These are phyloP conservation scores for Drosophila arizonae DNA, from an alignment of 1,140 invertebrate species.

Conservation along the genomic window DNA sequence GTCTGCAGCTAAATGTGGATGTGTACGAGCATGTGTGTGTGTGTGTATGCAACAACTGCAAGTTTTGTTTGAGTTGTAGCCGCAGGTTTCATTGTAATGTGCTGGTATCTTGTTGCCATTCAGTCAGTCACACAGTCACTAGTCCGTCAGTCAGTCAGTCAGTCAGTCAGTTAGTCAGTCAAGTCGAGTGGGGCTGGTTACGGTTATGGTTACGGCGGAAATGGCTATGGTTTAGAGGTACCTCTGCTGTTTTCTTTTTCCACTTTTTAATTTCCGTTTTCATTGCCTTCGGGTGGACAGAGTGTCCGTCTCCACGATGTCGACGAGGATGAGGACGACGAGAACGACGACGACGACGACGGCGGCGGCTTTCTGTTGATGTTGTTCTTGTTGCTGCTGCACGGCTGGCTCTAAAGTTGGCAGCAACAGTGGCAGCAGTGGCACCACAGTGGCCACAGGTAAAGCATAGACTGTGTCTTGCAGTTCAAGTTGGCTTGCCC, in stretches of 20 bases:
- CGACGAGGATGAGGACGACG: too few species aligned
- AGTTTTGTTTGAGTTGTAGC: slow-evolving; percentile 68
- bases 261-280: slow-evolving; percentile 78
- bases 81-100: slow-evolving; percentile 78
- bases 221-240: slow-evolving; percentile 67
- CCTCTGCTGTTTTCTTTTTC: slow-evolving; percentile 75
- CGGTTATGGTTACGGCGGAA: slow-evolving; percentile 42
- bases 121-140: slow-evolving; percentile 4
- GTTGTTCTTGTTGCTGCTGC: slow-evolving; percentile 44
- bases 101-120: slow-evolving; percentile 61
- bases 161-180: slow-evolving; percentile 6
- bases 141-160: slow-evolving; percentile 3
- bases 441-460: slow-evolving; percentile 33
- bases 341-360: too few species aligned
- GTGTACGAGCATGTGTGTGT: slow-evolving; percentile 19
- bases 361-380: slow-evolving; percentile 30
- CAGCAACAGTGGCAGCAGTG: slow-evolving; percentile 14
- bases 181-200: slow-evolving; percentile 25
- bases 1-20: slow-evolving; percentile 4
- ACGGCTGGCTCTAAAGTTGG: slow-evolving; percentile 49
- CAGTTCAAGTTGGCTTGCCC: slow-evolving; percentile 23
- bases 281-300: slow-evolving; percentile 51
- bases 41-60: slow-evolving; percentile 55
- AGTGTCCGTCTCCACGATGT: slow-evolving; percentile 21
- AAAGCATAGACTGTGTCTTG: slow-evolving; percentile 33